A percentile compares a stretch with the other conserved stretches of the same genome.
Conservation (phyloP, 1,140 invertebrate genomes). For the Whitmania pigra region DNA sequence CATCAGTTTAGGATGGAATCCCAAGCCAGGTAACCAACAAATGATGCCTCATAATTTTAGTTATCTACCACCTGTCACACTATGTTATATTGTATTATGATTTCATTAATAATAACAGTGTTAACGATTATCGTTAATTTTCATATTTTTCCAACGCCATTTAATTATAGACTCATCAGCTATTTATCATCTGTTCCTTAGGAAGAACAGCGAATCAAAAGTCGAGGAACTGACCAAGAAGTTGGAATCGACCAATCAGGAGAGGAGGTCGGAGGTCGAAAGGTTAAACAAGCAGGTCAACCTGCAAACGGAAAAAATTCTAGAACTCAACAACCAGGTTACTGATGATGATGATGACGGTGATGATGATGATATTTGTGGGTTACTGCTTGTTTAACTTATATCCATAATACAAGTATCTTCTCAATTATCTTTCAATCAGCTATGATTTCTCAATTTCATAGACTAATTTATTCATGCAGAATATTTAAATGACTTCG, state of each 20-base stretch:
- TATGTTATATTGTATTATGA: no score
- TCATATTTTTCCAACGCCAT: no score
- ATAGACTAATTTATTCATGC: neutral
- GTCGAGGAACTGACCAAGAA: conserved; percentile 33
- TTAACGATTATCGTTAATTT: no score
- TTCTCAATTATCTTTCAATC: neutral
- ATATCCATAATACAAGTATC: no score
- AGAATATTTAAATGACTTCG: neutral
- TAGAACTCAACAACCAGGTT: neutral
- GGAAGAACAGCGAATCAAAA: conserved; percentile 34
- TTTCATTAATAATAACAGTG: no score
- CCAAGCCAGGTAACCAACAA: conserved; percentile 16
- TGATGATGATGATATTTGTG: no score
- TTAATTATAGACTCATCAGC: conserved; percentile 26
- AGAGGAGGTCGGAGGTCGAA: conserved; percentile 23
- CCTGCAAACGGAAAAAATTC: neutral
- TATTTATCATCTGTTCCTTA: conserved; percentile 20
- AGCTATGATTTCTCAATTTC: neutral
- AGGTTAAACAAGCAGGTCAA: neutral
- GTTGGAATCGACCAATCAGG: conserved; percentile 32
- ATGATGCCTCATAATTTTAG: no score
- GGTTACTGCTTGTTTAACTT: no score
- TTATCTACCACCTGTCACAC: no score
- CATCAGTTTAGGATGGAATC: conserved; percentile 2
- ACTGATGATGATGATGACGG: neutral